phyloP scores from a whole-genome alignment of 2,888 invertebrate species.

The Helleia helle region DNA sequence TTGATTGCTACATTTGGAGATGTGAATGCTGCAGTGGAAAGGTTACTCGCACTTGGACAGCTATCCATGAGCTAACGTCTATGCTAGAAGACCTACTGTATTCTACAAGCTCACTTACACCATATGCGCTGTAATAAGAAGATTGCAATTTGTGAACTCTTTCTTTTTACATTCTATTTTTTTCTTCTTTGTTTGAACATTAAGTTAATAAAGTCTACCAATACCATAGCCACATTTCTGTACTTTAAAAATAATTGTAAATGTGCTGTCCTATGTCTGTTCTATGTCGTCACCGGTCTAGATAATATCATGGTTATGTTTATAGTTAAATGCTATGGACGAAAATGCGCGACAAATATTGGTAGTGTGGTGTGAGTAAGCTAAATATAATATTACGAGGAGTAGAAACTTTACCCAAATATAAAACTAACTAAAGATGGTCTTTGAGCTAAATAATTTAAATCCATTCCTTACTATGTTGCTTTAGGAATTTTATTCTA shows the following conservation, averaged over 20 bases:
- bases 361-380: slow-evolving; percentile 23
- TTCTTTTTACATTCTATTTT: slow-evolving; percentile 5
- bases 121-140: neutral
- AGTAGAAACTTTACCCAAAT: slow-evolving; percentile 22
- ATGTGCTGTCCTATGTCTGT: too few species aligned
- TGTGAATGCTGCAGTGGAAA: slow-evolving; percentile 97
- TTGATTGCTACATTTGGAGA: slow-evolving; percentile 97
- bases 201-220: too few species aligned
- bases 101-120: slow-evolving; percentile 13
- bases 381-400: slow-evolving; percentile 19
- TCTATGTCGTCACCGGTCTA: too few species aligned
- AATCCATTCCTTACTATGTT: slow-evolving; percentile 64
- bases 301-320: too few species aligned
- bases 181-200: too few species aligned
- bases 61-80: slow-evolving; percentile 86
- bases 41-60: slow-evolving; percentile 88
- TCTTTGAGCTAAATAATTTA: slow-evolving; percentile 38
- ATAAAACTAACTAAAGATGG: slow-evolving; percentile 24
- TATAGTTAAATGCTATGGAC: too few species aligned
- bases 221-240: too few species aligned
- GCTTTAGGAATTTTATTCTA: slow-evolving; percentile 28
- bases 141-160: neutral
- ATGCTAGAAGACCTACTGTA: slow-evolving; percentile 26
- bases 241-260: too few species aligned
- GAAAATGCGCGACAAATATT: too few species aligned